Base-by-base conservation (phyloP, 2,797 vertebrate species). In the Pipistrellus kuhlii region DNA sequence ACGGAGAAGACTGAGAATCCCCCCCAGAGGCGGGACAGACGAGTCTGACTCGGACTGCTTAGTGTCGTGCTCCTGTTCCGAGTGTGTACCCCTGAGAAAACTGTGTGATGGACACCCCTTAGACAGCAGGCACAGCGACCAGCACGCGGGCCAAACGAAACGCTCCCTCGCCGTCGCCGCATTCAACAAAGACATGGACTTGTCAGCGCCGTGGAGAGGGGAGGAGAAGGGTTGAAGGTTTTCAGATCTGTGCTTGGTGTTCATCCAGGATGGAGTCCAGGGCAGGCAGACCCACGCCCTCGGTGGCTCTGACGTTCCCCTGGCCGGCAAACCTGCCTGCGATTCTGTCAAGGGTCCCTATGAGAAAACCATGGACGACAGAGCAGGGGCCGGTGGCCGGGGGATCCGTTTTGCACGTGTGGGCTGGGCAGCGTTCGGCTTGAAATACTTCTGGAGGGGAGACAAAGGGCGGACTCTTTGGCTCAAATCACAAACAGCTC, bases 11-110 rank as follows among this genome's bases (percentile, higher is more conserved):
- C 41, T 75, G 27, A 38, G 95, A 94, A 92, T 80, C 53, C 81
- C 75, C 75, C 76, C 82, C 89, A 85, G 91, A 78, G 94, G 95
- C 92, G 95, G 93, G 32, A 51, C 51, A 68, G 25, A 89, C 35
- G 96, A 92, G 95, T 97, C 94, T 96, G 95, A 75, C 96, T 91
- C 95, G 73, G 93, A 97, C 98, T 97, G 97, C 96, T 98, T 98
- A 98, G 98, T 98, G 97, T 98, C 92, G 95, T 2, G 97, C 98
- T 95, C 91, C 66, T 96, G 88, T 96, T 97, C 98, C 97, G 97
- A 89, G 96, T 98, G 97, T 98, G 98, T 88, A 98, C 98, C 97
- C 98, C 98, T 98, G 98, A 98, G 98, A 98, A 96, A 97, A 97
- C 96, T 96, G 97, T 90, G 97, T 96, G 97, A 97, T 95, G 95